phyloP scores from a whole-genome alignment of 2,113 vertebrate species.

The Taurulus bubalis region DNA sequence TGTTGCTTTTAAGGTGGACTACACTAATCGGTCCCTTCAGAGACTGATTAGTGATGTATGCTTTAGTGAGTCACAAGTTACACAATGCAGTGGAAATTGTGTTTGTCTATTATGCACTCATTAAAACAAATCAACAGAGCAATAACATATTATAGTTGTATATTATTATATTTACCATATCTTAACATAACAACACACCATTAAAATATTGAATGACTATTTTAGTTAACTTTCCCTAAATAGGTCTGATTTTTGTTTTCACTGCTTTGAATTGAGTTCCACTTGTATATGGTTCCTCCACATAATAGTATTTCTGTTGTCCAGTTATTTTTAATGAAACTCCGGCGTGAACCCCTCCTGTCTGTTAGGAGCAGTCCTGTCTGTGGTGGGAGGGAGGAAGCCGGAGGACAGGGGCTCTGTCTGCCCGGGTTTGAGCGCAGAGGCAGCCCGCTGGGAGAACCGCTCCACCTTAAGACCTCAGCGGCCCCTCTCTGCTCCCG shows the following conservation, averaged over 20 bases:
- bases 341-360: conserved; percentile 39
- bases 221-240: not conserved
- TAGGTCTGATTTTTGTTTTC: not conserved
- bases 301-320: conserved; percentile 9
- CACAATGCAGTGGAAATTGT: not conserved
- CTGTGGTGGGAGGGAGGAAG: not conserved
- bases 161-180: not conserved
- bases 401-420: conserved; percentile 42
- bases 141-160: not conserved
- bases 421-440: not conserved
- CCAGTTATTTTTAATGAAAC: conserved; percentile 38
- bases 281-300: not conserved
- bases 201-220: not conserved
- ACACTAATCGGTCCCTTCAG: not conserved
- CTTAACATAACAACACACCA: not conserved
- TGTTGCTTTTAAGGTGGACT: conserved; percentile 78
- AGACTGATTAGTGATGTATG: not conserved
- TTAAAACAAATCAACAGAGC: not conserved
- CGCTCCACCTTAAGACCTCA: conserved; percentile 79
- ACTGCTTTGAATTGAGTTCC: not conserved
- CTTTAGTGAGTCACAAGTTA: not conserved
- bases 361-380: conserved; percentile 1
- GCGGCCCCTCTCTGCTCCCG: conserved; percentile 60
- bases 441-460: not conserved
- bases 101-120: not conserved